Percentiles rank a stretch among this genome's conserved stretches.
Conservation (phyloP, 2,113 vertebrate species). For the Fregata magnificens region DNA sequence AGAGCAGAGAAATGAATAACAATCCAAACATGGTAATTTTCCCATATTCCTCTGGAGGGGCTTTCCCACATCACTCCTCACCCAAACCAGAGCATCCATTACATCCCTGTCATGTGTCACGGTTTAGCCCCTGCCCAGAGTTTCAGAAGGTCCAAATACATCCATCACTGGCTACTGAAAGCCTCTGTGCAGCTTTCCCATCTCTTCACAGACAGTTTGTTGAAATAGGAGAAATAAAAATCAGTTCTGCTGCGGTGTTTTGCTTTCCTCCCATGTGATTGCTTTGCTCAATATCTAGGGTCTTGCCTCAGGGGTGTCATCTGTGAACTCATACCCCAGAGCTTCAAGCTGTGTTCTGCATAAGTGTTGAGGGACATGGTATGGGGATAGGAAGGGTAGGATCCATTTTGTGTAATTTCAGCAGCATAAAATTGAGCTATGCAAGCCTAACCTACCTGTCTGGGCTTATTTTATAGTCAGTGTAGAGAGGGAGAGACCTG, state of each 20-base stretch:
- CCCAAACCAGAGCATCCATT: not conserved
- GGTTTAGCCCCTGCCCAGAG: not conserved
- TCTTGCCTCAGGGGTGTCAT: not conserved
- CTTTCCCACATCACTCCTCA: not conserved
- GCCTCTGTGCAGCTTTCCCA: not conserved
- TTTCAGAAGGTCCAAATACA: not conserved
- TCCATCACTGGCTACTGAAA: not conserved
- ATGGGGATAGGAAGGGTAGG: not conserved
- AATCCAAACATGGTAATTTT: not conserved
- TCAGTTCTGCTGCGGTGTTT: not conserved
- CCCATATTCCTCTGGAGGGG: not conserved
- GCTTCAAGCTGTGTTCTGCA: not conserved
- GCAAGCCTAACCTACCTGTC: not conserved
- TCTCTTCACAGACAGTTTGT: not conserved
- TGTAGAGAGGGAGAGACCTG: not conserved
- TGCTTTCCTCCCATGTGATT: not conserved
- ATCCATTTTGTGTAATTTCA: not conserved
- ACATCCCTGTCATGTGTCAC: not conserved
- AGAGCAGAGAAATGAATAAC: not conserved
- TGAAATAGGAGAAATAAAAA: not conserved
- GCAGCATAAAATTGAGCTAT: not conserved
- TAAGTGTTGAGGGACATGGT: not conserved
- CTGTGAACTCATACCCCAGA: not conserved
- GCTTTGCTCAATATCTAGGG: not conserved
- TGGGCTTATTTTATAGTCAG: not conserved